Base-by-base conservation (phyloP, 2,888 invertebrate genomes). In the Hipparchia semele region DNA sequence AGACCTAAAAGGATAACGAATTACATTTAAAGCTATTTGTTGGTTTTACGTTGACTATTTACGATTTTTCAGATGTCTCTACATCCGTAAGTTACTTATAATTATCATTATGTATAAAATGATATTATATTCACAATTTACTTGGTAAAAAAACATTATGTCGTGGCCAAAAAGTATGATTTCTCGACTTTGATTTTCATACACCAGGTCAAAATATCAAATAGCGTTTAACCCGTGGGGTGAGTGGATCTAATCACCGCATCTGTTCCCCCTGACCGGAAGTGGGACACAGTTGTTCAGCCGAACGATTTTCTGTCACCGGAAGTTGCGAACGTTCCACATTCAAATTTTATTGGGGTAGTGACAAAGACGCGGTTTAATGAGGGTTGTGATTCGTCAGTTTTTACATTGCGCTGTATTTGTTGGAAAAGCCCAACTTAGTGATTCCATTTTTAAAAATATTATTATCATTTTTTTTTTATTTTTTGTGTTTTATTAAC, bases 201-300 rank as follows among this genome's bases (percentile, higher is more conserved):
- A 71, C 68, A 65, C 70, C 75, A 78, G 80, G 81, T 79, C 79
- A 79, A 80, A 81, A 81, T 79, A 86, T 87, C 85, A 88, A 89
- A 87, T 83, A 84, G 82, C 87, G 82, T 86, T 90, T 90, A 90
- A 89, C 88, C 87, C 84, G 79, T 79, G 83, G 83, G 86, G 86
- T 83, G 84, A 83, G 86, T 89, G 91, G 85, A 90, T 92, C 92
- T 92, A 92, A 92, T 92, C 91, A 88, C 84, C 86, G 88, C 92
- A 92, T 92, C 92, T 92, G 92, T 90, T 89, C 86, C 92, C 90
- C 88, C 84, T 91, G 92, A 92, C 93, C 93, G 93, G 93, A 94
- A 92, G 88, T 85, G 86, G 85, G 87, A 86, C 88, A 90, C 92
- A 91, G 92, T 93, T 93, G 93, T 92, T 90, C 89, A 88, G 86